Base-by-base conservation (phyloP, 2,888 invertebrate genomes). In the Buathra laborator region DNA sequence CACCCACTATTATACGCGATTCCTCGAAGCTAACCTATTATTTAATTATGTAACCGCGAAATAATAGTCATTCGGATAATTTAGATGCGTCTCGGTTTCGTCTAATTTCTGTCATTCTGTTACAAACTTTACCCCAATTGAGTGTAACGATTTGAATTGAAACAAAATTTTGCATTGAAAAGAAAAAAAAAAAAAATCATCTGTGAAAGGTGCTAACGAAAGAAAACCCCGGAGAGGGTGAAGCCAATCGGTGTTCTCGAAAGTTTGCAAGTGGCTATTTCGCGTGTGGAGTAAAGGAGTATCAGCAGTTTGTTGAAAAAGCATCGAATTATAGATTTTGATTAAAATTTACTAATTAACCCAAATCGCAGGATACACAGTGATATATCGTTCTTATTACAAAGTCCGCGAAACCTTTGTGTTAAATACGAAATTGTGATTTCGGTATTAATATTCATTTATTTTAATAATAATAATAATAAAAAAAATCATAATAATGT, bases 1-100 rank as follows among this genome's bases (percentile, higher is more conserved):
- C 37, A 1, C 37, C 7, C 43, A 53, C 43, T 6, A 72, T 79
- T 44, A 48, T 24, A 48, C 53, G 64, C 37, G 32, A 59, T 64
- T 56, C 56, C 32, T 19, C 67, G 67, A 68, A 37, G 29, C 67
- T 43, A 51, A 67, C 68, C 68, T 29, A 81, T 81, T 75, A 68
- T 19, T 81, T 75, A 12, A 81, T 51, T 75, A 56, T 43, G 56
- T 4, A 43, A n/a, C 14, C 66, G 16, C 68, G 51, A 46, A 37
- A 81, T 74, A 46, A 67, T 46, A 32, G 62, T 62, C 62, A 62
- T 62, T 62, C 62, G 32, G 62, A 62, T 32, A 32, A 62, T 62
- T 29, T 29, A 6, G 62, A 14, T 14, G n/a, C 29, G n/a, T n/a
- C 62, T 32, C 62, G 62, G 12, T 32, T 32, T 62, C 62, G 32